These are phyloP conservation scores for Ataeniobius toweri DNA, from an alignment of 2,797 vertebrate species.

Conservation along the genomic window DNA sequence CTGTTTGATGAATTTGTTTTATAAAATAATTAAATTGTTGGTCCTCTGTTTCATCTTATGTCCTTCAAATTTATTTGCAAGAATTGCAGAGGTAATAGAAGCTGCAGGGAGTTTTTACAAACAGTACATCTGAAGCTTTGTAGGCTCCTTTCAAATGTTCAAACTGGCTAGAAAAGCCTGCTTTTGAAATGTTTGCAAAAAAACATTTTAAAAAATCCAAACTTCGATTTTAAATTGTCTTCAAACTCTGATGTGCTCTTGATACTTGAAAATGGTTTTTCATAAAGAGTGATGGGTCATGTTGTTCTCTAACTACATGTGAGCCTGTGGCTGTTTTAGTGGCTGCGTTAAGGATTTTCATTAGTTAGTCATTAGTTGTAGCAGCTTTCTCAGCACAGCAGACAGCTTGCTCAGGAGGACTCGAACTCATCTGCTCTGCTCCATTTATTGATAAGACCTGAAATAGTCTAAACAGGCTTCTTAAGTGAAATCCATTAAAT, in stretches of 20 bases:
- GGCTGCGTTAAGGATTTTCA: background rate
- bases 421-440: conserved; percentile 27
- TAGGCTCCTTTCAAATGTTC: background rate
- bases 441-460: conserved; percentile 31
- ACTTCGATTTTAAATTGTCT: background rate
- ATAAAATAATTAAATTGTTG: background rate
- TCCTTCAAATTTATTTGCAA: background rate
- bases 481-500: conserved; percentile 12
- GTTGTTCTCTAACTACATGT: background rate
- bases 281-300: background rate
- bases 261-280: background rate
- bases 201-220: background rate
- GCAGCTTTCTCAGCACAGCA: conserved; percentile 45
- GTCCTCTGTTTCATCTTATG: background rate
- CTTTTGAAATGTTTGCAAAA: background rate
- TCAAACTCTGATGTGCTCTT: background rate
- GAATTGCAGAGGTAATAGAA: background rate
- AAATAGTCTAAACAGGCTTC: conserved; percentile 17
- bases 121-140: background rate
- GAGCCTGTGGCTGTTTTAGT: background rate
- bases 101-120: background rate
- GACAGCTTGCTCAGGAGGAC: conserved; percentile 41
- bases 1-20: background rate
- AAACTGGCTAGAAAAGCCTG: background rate
- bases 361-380: conserved; percentile 25